Base-by-base conservation (phyloP, 2,113 vertebrate species). In the Mesembrinibis cayennensis region DNA sequence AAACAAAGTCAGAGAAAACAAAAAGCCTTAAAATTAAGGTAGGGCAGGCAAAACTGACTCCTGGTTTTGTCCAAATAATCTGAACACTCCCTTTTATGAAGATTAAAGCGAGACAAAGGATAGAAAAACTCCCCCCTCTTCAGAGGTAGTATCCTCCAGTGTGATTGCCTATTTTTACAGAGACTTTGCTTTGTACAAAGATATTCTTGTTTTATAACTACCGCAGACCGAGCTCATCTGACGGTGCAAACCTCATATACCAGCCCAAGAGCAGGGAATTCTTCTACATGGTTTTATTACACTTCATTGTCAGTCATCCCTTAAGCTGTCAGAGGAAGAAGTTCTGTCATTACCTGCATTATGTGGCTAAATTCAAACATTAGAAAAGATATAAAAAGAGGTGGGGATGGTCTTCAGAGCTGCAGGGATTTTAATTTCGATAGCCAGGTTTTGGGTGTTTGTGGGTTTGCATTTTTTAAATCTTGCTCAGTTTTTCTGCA, bases 131-230 rank as follows among this genome's bases (percentile, higher is more conserved):
- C 9, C 2, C 11, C 11, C 12, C 23, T 69, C 58, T 53, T 70
- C 56, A 67, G 21, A 86, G 27, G 38, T 0, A 52, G 8, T 6
- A 74, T 52, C 55, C 89, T 94, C 44, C 52, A 78, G 30, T 49
- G 65, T 90, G 66, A 63, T 40, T 95, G 93, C 53, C 59, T 96
- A 47, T 85, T 97, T 97, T 97, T 95, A 76, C 71, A 65, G 25
- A 87, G 56, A 38, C 44, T 83, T 97, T 93, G 13, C 71, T 91
- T 77, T 67, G 18, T 63, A 95, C 67, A 94, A 90, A 94, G 82
- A 85, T 80, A 84, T 55, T 95, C 23, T 85, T 49, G 10, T 30
- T 93, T 49, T 30, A 50, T 65, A 83, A 82, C 47, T 91, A 70
- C 92, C 50, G 32, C 61, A 94, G 71, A 96, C 76, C 14, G 56